These are phyloP conservation scores for Sycobia sp. DNA, from an alignment of 1,140 invertebrate species.

Conservation along the genomic window DNA sequence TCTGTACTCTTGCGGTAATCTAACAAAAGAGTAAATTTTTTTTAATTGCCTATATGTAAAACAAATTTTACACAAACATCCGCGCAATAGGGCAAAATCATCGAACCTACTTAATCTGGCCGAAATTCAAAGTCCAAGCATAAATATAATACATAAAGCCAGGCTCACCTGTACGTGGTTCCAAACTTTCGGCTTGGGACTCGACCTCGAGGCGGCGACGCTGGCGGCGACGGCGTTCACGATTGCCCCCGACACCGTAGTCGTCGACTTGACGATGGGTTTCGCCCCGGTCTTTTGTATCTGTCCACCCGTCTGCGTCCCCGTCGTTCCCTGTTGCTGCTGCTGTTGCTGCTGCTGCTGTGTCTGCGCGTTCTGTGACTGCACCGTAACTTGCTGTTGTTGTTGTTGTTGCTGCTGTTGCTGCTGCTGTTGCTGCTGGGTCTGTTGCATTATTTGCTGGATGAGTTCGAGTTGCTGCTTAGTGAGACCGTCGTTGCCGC, in stretches of 20 bases:
- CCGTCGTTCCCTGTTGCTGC: constrained; percentile 39
- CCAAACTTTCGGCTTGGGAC: constrained; percentile 58
- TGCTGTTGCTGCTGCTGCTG: constrained; percentile 48
- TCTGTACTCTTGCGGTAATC: too few relatives aligned
- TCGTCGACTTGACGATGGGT: constrained; percentile 25
- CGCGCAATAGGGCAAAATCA: too few relatives aligned
- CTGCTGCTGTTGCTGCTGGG: constrained; percentile 75
- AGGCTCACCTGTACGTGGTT: constrained; percentile 54
- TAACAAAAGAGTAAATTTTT: too few relatives aligned
- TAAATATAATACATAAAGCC: too few relatives aligned
- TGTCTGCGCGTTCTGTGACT: constrained; percentile 34
- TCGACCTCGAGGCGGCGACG: constrained; percentile 46
- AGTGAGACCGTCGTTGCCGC: constrained; percentile 70
- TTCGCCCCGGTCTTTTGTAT: constrained; percentile 1
- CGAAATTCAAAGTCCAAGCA: too few relatives aligned
- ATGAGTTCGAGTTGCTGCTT: constrained; percentile 77
- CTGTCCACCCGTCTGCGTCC: constrained; percentile 29
- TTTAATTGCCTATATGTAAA: too few relatives aligned
- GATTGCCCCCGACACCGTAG: constrained; percentile 12
- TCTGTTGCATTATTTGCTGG: constrained; percentile 79
- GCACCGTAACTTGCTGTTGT: constrained; percentile 55
- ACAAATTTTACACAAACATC: too few relatives aligned
- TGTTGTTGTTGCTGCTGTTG: constrained; percentile 81
- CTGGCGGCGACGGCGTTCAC: constrained; percentile 8
- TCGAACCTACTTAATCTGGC: too few relatives aligned